Conservation (phyloP, 2,888 invertebrate genomes). For the Sialis lutaria region DNA sequence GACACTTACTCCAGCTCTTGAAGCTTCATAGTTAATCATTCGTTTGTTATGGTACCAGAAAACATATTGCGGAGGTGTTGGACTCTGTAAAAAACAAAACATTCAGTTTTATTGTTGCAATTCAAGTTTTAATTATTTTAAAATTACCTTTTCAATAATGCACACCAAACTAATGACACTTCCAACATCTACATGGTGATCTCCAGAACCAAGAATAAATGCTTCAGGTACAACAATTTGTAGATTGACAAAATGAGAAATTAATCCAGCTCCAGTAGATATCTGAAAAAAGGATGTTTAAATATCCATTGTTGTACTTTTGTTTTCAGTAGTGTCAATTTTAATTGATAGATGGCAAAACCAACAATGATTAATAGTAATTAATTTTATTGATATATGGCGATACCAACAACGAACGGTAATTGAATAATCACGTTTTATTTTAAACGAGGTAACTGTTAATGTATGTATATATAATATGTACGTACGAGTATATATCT, state of each 20-base stretch:
- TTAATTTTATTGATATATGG: too few species aligned
- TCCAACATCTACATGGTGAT: slow-evolving; percentile 80
- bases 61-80: slow-evolving; percentile 83
- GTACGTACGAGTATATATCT: too few species aligned
- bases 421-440: too few species aligned
- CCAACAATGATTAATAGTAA: too few species aligned
- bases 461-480: too few species aligned
- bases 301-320: too few species aligned
- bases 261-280: slow-evolving; percentile 62
- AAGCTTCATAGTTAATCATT: slow-evolving; percentile 84
- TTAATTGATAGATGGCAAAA: too few species aligned
- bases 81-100: slow-evolving; percentile 46
- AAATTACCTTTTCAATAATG: slow-evolving; percentile 73
- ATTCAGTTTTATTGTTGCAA: background rate
- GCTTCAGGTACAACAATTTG: slow-evolving; percentile 81
- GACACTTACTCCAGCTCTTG: slow-evolving; percentile 58
- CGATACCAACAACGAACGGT: too few species aligned
- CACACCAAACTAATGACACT: slow-evolving; percentile 80
- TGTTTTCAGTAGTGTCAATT: too few species aligned
- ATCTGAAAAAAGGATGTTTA: slow-evolving; percentile 35
- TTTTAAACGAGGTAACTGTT: too few species aligned
- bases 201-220: slow-evolving; percentile 70
- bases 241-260: slow-evolving; percentile 76
- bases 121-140: too few species aligned
- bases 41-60: slow-evolving; percentile 92